Base-by-base conservation (phyloP, 2,888 invertebrate genomes). In the Amiota communis region DNA sequence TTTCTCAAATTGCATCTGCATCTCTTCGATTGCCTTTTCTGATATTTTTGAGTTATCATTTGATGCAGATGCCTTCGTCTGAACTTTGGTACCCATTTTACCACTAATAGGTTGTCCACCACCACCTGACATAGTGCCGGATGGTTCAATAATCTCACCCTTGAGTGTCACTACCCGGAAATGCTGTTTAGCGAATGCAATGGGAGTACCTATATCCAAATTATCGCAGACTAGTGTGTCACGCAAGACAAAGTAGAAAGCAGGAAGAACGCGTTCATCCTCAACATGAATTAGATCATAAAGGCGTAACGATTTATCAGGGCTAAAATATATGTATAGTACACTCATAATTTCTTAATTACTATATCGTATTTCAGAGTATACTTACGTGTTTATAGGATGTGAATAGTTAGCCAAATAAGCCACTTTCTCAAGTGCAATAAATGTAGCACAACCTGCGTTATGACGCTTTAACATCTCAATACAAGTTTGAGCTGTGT, bases 111-210 rank as follows among this genome's bases (percentile, higher is more conserved):
- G 93, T 0, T 91, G 90, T 65, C 91, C 93, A 1, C 99, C 99
- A 77, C 99, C 99, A 68, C 99, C 99, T 72, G 95, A 95, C 97
- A 99, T 98, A 1, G 98, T 97, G 87, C 89, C 98, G 56, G 95
- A 93, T 0, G 93, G 92, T 87, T 98, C 98, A 77, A 98, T 95
- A 1, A 98, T 90, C 82, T 96, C 95, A 11, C 98, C 98, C 3
- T 92, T 92, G 0, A 97, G 88, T 0, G 97, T 96, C 0, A 97
- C 97, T 1, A 97, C 97, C n/a, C 98, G 91, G 86, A 93, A 94
- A 15, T 97, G 91, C 9, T 91, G 91, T 0, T 88, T 89, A 0
- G 96, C 96, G 82, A 95, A 96, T 0, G 97, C 97, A 73, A 99
- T 96, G 63, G 96, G 91, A 0, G 95, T 93, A 0, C 97, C 99